A percentile compares a stretch with the other conserved stretches of the same genome.
Conservation (phyloP, 2,113 vertebrate genomes). For the Myxocyprinus asiaticus region DNA sequence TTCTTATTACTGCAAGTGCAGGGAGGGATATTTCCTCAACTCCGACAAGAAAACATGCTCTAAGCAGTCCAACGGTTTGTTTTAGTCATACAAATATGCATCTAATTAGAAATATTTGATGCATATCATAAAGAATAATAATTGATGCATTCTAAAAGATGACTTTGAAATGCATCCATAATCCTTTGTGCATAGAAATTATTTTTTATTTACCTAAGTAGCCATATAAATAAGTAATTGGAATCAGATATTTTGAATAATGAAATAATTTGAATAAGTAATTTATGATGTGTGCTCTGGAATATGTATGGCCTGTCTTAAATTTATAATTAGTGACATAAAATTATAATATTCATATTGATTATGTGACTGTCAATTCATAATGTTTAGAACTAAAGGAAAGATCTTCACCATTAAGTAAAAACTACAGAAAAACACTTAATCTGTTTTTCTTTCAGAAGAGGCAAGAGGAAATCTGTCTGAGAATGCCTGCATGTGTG, state of each 20-base stretch:
- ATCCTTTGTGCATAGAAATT: neutral
- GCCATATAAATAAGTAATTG: no score
- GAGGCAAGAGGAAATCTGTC: constrained; percentile 73
- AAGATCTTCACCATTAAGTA: neutral
- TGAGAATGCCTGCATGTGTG: constrained; percentile 85
- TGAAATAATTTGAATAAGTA: no score
- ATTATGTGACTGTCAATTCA: neutral
- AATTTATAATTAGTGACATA: neutral
- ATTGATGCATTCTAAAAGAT: constrained; percentile 8
- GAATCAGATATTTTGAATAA: no score
- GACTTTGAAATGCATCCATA: neutral
- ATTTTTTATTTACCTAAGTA: neutral
- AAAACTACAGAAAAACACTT: no score
- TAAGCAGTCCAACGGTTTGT: constrained; percentile 64
- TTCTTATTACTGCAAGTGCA: constrained; percentile 77
- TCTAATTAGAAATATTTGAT: neutral
- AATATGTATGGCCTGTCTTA: no score
- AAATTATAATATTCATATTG: neutral
- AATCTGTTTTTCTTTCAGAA: constrained; percentile 70
- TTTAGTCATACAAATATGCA: constrained; percentile 1
- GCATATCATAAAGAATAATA: neutral
- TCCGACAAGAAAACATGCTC: constrained; percentile 81
- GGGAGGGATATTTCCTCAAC: constrained; percentile 76
- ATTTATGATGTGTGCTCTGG: no score
- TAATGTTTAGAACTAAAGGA: neutral